These are phyloP conservation scores for Neodiprion lecontei DNA, from an alignment of 1,140 invertebrate species.

Conservation along the genomic window DNA sequence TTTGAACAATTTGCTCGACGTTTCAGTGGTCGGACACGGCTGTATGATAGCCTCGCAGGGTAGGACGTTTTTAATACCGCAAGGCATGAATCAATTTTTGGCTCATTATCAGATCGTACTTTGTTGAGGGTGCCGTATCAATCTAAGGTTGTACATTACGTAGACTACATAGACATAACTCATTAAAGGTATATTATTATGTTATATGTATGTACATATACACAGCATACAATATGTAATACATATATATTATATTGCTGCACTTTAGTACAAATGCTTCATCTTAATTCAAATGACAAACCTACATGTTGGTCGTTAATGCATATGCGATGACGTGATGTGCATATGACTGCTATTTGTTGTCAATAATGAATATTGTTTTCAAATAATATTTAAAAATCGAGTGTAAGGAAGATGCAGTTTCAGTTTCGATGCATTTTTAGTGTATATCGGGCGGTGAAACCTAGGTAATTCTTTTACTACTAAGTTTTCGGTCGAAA, in stretches of 20 bases:
- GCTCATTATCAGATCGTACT: slow-evolving; percentile 4
- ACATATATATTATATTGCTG: slow-evolving; percentile 52
- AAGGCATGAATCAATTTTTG: no score
- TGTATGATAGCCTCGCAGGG: no score
- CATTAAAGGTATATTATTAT: slow-evolving; percentile 37
- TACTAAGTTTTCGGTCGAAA: slow-evolving; percentile 20
- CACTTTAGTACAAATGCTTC: slow-evolving; percentile 61
- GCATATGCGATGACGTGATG: slow-evolving; percentile 41
- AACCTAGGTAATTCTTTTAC: slow-evolving; percentile 24
- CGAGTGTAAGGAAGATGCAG: no score
- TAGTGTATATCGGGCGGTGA: slow-evolving; percentile 25
- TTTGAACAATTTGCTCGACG: no score
- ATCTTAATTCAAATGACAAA: slow-evolving; percentile 49
- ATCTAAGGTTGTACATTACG: slow-evolving; percentile 54
- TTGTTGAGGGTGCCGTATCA: slow-evolving; percentile 42
- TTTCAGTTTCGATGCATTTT: no score
- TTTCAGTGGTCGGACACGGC: no score
- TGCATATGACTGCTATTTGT: slow-evolving; percentile 44
- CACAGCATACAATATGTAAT: slow-evolving; percentile 20
- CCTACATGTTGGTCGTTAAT: slow-evolving; percentile 43
- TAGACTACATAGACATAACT: slow-evolving; percentile 51
- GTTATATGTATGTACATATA: slow-evolving; percentile 47
- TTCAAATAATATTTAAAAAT: no score
- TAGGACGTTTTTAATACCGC: no score
- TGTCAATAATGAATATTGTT: slow-evolving; percentile 23